phyloP scores from a whole-genome alignment of 2,888 invertebrate species.

The Melieria picta region DNA sequence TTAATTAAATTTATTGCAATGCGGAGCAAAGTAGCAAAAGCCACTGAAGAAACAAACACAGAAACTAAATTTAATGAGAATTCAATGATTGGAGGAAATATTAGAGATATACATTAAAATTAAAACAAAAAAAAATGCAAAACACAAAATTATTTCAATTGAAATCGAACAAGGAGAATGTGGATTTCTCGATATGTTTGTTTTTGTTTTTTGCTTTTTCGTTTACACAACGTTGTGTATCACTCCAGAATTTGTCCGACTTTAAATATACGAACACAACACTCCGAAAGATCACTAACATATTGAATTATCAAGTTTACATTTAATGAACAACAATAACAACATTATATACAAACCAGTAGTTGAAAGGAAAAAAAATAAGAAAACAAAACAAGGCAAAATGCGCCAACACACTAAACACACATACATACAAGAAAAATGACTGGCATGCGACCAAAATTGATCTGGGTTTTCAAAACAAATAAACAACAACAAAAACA shows the following conservation, averaged over 20 bases:
- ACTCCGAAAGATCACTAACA: no score
- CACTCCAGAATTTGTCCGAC: no score
- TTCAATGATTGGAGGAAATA: constrained; percentile 28
- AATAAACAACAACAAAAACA: constrained; percentile 44
- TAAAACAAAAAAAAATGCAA: constrained; percentile 29
- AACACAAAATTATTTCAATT: constrained; percentile 46
- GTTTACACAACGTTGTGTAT: no score
- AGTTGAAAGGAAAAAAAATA: no score
- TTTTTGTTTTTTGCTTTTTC: no score
- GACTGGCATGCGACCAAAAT: constrained; percentile 66
- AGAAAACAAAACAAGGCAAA: constrained; percentile 43
- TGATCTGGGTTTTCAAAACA: constrained; percentile 66
- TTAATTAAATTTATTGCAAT: constrained; percentile 43
- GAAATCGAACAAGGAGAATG: no score
- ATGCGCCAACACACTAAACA: constrained; percentile 3
- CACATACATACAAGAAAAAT: constrained; percentile 51
- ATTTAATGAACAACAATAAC: no score
- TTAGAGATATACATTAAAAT: constrained; percentile 37
- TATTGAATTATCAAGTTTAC: no score
- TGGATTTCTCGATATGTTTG: no score
- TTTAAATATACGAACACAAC: no score
- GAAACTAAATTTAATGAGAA: constrained; percentile 25
- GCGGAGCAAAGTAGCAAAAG: constrained; percentile 30
- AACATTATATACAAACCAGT: no score
- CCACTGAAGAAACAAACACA: constrained; percentile 24